These are phyloP conservation scores for Cnemophilus loriae DNA, from an alignment of 2,113 vertebrate genomes.

Conservation along the genomic window DNA sequence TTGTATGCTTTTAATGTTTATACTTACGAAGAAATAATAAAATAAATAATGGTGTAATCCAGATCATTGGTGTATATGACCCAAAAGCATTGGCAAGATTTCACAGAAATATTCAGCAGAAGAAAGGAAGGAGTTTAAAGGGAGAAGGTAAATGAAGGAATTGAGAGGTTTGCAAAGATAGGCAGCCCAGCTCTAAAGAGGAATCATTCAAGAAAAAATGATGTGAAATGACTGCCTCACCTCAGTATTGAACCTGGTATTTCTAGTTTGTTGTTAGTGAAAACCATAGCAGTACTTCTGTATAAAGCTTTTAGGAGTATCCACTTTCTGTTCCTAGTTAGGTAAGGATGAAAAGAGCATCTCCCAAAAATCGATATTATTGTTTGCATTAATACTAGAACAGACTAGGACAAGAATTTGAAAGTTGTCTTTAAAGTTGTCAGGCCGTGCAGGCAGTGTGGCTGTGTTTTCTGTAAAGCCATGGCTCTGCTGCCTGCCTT, in stretches of 20 bases:
- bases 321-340: neutral
- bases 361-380: neutral
- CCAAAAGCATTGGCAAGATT: neutral
- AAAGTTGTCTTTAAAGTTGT: neutral
- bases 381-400: neutral
- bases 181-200: neutral
- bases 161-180: neutral
- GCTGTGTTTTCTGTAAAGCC: neutral
- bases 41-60: neutral
- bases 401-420: neutral
- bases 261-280: neutral
- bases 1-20: neutral
- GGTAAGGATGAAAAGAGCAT: neutral
- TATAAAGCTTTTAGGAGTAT: neutral
- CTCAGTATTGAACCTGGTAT: neutral
- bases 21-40: neutral
- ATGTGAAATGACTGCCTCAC: neutral
- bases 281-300: neutral
- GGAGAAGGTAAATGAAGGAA: neutral
- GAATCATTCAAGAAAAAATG: neutral
- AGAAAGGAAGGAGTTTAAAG: neutral
- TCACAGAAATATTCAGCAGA: neutral
- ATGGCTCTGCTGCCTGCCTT: neutral
- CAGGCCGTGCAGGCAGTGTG: neutral
- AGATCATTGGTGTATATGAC: neutral